Conservation (phyloP, 2,888 invertebrate species). For the Drosophila kuntzei region DNA sequence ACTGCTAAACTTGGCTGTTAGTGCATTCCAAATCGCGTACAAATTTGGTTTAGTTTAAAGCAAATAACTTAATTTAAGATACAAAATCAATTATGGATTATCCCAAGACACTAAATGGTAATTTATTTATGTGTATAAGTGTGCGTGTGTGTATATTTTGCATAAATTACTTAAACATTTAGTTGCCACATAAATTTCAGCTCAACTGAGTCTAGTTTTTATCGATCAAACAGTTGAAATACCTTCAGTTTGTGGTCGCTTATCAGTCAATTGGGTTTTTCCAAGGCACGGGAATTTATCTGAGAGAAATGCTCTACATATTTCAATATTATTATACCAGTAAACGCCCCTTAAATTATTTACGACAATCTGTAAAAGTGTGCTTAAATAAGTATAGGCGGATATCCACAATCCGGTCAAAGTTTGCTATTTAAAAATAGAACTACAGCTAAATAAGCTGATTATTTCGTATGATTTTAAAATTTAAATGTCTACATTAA, state of each 20-base stretch:
- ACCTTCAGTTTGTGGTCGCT: slow-evolving; percentile 28
- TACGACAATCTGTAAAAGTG: slow-evolving; percentile 18
- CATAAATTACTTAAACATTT: slow-evolving; percentile 52
- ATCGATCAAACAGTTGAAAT: slow-evolving; percentile 77
- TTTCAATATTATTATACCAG: slow-evolving; percentile 6
- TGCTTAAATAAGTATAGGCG: slow-evolving; percentile 6
- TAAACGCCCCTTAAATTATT: slow-evolving; percentile 50
- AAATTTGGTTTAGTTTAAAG: slow-evolving; percentile 8
- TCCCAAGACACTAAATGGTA: slow-evolving; percentile 81
- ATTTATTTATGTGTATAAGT: slow-evolving; percentile 34
- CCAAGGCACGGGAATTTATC: slow-evolving; percentile 25
- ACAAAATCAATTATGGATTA: slow-evolving; percentile 74
- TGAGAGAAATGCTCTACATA: slow-evolving; percentile 6
- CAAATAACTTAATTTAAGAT: not conserved
- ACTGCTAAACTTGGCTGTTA: slow-evolving; percentile 65
- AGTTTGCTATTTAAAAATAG: not conserved
- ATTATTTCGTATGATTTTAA: not conserved
- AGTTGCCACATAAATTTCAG: slow-evolving; percentile 38
- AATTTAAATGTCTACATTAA: not conserved
- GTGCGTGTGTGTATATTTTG: slow-evolving; percentile 18
- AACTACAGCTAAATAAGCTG: slow-evolving; percentile 1
- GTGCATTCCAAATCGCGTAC: slow-evolving; percentile 39
- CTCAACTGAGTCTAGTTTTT: slow-evolving; percentile 37
- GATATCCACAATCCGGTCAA: not conserved
- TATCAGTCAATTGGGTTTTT: slow-evolving; percentile 35